Conservation (phyloP, 2,113 vertebrate species). For the Rhineura floridana region DNA sequence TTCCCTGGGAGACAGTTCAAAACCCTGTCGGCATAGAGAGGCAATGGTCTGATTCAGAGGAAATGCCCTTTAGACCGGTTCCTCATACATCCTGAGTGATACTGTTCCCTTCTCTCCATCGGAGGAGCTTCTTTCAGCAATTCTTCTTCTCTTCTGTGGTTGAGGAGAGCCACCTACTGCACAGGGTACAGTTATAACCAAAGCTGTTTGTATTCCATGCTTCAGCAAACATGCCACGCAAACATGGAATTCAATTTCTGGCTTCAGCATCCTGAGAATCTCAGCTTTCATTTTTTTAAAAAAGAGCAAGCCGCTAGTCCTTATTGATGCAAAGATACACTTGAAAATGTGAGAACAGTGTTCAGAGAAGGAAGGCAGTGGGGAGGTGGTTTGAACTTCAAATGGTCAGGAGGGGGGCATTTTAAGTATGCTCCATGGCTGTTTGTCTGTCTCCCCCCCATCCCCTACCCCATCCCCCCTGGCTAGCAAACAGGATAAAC, state of each 20-base stretch:
- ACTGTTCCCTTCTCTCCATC: not conserved
- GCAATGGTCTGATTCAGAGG: not conserved
- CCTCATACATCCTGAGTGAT: not conserved
- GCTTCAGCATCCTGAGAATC: not conserved
- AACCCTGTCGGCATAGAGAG: not conserved
- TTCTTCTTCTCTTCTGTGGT: not conserved
- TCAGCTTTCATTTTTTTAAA: not conserved
- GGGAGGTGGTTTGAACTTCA: not conserved
- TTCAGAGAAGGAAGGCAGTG: not conserved
- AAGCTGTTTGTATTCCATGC: not conserved
- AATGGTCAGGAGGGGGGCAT: not conserved
- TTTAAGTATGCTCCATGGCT: not conserved
- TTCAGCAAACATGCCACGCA: not conserved
- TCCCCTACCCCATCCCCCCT: too few relatives aligned
- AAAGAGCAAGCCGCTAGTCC: not conserved
- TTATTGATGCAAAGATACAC: not conserved
- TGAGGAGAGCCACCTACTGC: not conserved
- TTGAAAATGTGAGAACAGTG: not conserved
- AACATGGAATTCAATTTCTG: not conserved
- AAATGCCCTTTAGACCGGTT: not conserved
- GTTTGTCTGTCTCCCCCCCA: not conserved
- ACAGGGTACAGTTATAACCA: not conserved
- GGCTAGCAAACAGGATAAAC: not conserved
- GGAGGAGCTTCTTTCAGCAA: not conserved
- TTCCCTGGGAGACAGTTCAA: not conserved